phyloP scores from a whole-genome alignment of 2,797 vertebrate species.

The Nannoperca australis region DNA sequence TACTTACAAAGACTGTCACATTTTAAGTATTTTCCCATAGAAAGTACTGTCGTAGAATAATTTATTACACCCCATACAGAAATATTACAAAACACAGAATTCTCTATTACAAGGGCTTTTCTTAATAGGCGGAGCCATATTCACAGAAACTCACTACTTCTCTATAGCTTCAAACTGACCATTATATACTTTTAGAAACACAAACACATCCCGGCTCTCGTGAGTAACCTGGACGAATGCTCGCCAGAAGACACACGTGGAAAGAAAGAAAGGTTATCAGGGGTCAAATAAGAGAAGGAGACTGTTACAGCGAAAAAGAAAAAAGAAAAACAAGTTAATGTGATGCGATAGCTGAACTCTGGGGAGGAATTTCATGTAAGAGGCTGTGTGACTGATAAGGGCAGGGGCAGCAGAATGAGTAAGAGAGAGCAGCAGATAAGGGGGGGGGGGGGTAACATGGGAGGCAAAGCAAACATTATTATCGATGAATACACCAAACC shows the following conservation, averaged over 20 bases:
- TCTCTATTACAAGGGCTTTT: slow-evolving; percentile 76
- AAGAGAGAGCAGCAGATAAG: slow-evolving; percentile 20
- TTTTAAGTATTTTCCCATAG: slow-evolving; percentile 85
- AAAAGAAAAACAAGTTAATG: neutral
- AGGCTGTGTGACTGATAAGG: slow-evolving; percentile 29
- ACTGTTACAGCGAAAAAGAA: neutral
- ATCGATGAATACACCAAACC: slow-evolving; percentile 71
- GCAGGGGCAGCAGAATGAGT: slow-evolving; percentile 16
- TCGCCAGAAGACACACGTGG: slow-evolving; percentile 44
- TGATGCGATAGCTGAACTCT: slow-evolving; percentile 31
- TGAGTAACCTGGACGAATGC: slow-evolving; percentile 55
- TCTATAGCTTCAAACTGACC: slow-evolving; percentile 77
- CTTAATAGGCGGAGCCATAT: slow-evolving; percentile 73
- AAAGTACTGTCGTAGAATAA: slow-evolving; percentile 86
- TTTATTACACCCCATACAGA: slow-evolving; percentile 89
- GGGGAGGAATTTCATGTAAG: neutral
- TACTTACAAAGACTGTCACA: slow-evolving; percentile 90
- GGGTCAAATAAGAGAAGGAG: slow-evolving; percentile 1
- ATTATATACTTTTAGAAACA: slow-evolving; percentile 70
- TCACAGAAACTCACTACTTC: slow-evolving; percentile 81
- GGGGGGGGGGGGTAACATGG: slow-evolving; percentile 16
- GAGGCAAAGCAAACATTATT: slow-evolving; percentile 60
- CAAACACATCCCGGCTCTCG: slow-evolving; percentile 54
- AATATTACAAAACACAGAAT: slow-evolving; percentile 86
- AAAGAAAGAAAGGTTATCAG: neutral